Conservation (phyloP, 2,888 invertebrate species). For the Trissoscelio sp. region DNA sequence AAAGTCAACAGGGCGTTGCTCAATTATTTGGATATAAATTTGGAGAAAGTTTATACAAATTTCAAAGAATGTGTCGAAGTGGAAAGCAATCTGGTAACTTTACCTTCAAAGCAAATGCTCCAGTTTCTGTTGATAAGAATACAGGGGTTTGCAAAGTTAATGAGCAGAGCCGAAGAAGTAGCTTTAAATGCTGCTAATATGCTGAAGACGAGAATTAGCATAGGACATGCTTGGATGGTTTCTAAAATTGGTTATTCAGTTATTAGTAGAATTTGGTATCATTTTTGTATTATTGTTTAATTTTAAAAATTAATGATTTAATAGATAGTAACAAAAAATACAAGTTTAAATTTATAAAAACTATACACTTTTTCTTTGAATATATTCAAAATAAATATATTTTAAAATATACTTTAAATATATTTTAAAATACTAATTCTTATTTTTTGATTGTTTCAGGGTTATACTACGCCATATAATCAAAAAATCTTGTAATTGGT, state of each 20-base stretch:
- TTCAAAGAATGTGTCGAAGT: constrained; percentile 73
- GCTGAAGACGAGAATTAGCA: constrained; percentile 84
- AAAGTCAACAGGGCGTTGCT: constrained; percentile 85
- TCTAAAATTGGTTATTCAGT: constrained; percentile 85
- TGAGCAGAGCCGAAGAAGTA: constrained; percentile 84
- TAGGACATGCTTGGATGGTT: constrained; percentile 86
- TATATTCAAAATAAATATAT: no score
- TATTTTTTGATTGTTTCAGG: constrained; percentile 71
- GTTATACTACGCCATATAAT: constrained; percentile 84
- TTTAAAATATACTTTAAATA: no score
- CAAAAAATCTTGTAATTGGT: constrained; percentile 85
- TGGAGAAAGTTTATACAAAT: constrained; percentile 83
- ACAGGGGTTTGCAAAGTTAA: constrained; percentile 85
- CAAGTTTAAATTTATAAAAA: no score
- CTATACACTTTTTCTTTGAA: no score
- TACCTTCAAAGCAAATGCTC: constrained; percentile 86
- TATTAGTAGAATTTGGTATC: constrained; percentile 85
- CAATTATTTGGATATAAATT: constrained; percentile 84
- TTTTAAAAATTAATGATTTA: no score
- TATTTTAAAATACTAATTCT: neutral
- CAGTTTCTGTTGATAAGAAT: constrained; percentile 85
- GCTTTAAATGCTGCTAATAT: constrained; percentile 84
- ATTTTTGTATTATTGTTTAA: no score
- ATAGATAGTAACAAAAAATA: no score
- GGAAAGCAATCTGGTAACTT: constrained; percentile 79